phyloP scores from a whole-genome alignment of 2,888 invertebrate species.

The Hydropsyche betteni region DNA sequence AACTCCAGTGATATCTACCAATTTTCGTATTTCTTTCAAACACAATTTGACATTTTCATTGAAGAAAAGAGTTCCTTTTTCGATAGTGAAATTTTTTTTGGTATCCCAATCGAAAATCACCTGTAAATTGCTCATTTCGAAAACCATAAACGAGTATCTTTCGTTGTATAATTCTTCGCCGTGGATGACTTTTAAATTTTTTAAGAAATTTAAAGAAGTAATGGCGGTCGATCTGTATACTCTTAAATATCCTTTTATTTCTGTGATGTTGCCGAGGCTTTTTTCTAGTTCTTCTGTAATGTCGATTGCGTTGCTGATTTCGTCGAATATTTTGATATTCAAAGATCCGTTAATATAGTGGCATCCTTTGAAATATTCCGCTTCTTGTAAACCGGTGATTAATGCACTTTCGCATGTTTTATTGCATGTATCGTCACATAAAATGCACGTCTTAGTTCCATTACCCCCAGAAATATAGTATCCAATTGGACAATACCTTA shows the following conservation, averaged over 20 bases:
- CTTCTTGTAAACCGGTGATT: slow-evolving; percentile 72
- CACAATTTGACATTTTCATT: slow-evolving; percentile 86
- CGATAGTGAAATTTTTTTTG: slow-evolving; percentile 65
- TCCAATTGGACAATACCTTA: slow-evolving; percentile 72
- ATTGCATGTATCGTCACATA: slow-evolving; percentile 55
- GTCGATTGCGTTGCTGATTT: slow-evolving; percentile 60
- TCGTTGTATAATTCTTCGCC: slow-evolving; percentile 68
- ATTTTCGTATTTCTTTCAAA: slow-evolving; percentile 69
- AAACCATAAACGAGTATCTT: slow-evolving; percentile 71
- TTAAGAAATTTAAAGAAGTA: slow-evolving; percentile 78
- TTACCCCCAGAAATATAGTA: slow-evolving; percentile 56
- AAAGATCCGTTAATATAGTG: slow-evolving; percentile 81
- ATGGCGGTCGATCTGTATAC: slow-evolving; percentile 76
- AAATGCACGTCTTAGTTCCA: slow-evolving; percentile 53
- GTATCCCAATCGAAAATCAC: slow-evolving; percentile 69
- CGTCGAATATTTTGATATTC: slow-evolving; percentile 64
- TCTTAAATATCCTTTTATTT: slow-evolving; percentile 77
- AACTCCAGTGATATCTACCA: slow-evolving; percentile 63
- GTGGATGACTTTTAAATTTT: slow-evolving; percentile 73
- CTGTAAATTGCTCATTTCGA: slow-evolving; percentile 80
- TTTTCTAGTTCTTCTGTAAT: slow-evolving; percentile 69
- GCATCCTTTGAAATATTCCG: slow-evolving; percentile 77
- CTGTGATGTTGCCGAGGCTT: slow-evolving; percentile 74
- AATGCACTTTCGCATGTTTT: slow-evolving; percentile 56
- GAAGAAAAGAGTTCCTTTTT: slow-evolving; percentile 75